A percentile compares a stretch with the other conserved stretches of the same genome.
Evolutionary conservation across 2,113 vertebrate species (phyloP).

Genomic region (Gorilla gorilla): DNA sequence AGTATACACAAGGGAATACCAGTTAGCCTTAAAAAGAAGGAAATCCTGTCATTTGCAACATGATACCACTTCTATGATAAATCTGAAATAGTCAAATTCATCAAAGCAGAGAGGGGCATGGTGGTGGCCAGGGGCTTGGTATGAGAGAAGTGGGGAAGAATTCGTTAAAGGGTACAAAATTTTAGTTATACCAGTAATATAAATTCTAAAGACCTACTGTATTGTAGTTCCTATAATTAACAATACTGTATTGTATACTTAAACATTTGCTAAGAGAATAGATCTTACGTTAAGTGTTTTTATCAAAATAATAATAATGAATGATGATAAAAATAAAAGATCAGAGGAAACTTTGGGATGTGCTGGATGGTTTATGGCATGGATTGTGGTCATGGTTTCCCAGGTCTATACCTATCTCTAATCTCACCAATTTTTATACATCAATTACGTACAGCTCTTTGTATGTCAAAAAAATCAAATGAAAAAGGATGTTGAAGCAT

Average conservation of each 20-base stretch:
- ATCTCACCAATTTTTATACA: neutral
- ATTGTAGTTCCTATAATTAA: no score
- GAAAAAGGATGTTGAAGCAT: neutral
- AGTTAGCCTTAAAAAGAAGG: no score
- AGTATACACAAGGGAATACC: neutral
- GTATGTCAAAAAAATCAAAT: neutral
- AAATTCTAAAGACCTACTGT: neutral
- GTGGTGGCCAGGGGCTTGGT: neutral
- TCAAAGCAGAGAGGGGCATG: neutral
- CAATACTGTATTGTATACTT: no score
- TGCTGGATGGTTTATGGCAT: accelerated
- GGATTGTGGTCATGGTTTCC: neutral
- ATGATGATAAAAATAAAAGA: neutral
- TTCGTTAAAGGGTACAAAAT: neutral
- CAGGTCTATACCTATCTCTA: neutral
- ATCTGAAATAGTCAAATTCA: neutral
- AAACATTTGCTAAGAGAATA: neutral
- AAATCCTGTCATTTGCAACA: no score
- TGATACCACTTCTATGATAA: accelerated
- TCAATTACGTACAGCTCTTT: neutral
- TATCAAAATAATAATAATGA: neutral
- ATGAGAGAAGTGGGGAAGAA: neutral
- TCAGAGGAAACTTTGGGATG: no score
- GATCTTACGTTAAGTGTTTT: neutral
- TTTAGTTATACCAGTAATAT: neutral